Evolutionary conservation across 2,888 invertebrate species (phyloP).

Genomic region (Salticus scenicus): DNA sequence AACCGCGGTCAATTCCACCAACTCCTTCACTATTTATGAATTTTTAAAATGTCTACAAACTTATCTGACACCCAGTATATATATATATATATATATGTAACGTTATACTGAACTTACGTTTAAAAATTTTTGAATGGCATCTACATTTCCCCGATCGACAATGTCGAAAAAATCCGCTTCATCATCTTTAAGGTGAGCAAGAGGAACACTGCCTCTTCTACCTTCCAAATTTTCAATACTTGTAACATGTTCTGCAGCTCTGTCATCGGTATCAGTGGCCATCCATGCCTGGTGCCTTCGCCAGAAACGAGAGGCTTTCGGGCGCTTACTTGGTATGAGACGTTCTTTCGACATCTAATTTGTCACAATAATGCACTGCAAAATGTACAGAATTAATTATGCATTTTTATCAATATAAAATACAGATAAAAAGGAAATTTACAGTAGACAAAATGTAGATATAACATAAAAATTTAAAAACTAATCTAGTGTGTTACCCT

Average conservation of each 20-base stretch:
- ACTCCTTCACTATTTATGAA: no score
- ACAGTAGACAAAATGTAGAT: no score
- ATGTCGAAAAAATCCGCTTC: slow-evolving; percentile 70
- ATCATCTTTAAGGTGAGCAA: slow-evolving; percentile 46
- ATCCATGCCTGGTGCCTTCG: background rate
- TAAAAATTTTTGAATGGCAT: slow-evolving; percentile 38
- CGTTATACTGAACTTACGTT: no score
- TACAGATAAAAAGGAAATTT: no score
- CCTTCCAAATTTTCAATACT: slow-evolving; percentile 10
- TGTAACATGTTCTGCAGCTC: background rate
- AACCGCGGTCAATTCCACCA: no score
- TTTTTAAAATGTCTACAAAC: no score
- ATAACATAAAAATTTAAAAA: no score
- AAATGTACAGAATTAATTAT: no score
- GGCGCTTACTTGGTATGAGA: background rate
- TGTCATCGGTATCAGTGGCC: background rate
- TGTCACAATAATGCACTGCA: background rate
- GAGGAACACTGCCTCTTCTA: slow-evolving; percentile 29
- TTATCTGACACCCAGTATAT: no score
- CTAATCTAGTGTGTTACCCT: no score
- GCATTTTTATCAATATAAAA: no score
- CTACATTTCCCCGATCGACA: slow-evolving; percentile 50
- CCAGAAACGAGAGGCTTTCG: background rate
- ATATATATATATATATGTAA: no score
- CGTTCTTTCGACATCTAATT: slow-evolving; percentile 1